Base-by-base conservation (phyloP, 2,888 invertebrate genomes). In the Clanis bilineata region DNA sequence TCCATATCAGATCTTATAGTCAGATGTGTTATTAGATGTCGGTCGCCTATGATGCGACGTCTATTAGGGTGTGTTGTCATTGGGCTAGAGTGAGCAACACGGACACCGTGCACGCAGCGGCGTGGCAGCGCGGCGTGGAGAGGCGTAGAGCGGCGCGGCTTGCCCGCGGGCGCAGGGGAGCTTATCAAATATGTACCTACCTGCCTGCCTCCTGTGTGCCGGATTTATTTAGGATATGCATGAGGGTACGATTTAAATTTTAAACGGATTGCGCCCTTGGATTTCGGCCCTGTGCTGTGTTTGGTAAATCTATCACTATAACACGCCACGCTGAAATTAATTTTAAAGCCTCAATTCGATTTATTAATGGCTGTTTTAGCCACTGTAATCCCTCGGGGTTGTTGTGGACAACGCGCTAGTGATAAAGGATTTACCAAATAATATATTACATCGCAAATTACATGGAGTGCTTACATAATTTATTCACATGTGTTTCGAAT, bases 221-320 rank as follows among this genome's bases (percentile, higher is more conserved):
- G 89, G 91, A 91, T 91, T 91, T 92, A 90, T 91, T 92, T 91
- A 90, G 91, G 90, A 88, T 92, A 91, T 92, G 92, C 90, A 91
- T 91, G 92, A 91, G 90, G 90, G 89, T 90, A 83, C 85, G 83
- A 87, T 91, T 91, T 90, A 92, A 92, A 92, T 91, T 92, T 92
- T 91, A 90, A 92, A 91, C 88, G 91, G 90, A 91, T 90, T 90
- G 89, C 83, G 88, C 89, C 91, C 90, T 92, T 90, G 89, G 88
- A 88, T 88, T 88, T 83, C 76, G 77, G 82, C 79, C 81, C 83
- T 79, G 82, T 85, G 85, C 88, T 86, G 79, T 87, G 85, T 86
- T 88, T 85, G 79, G 85, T 80, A 85, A 85, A 90, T 88, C 89
- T 89, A 91, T 91, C 86, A 89, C 87, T 86, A 87, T 82, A 73